phyloP scores from a whole-genome alignment of 2,113 vertebrate species.

The Crotophaga sulcirostris region DNA sequence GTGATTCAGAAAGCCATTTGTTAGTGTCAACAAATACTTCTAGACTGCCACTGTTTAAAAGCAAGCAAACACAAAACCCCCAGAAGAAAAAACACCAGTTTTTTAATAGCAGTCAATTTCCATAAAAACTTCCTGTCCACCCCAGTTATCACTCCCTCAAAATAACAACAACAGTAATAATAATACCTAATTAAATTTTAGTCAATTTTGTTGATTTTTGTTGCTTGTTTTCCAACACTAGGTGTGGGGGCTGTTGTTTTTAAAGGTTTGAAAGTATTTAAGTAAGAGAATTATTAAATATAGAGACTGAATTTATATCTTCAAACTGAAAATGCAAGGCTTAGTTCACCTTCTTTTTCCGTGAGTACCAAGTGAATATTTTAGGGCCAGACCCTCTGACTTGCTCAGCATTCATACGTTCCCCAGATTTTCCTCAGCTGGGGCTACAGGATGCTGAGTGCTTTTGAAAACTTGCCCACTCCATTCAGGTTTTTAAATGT shows the following conservation, averaged over 20 bases:
- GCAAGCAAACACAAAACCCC: not conserved
- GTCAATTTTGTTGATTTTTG: not conserved
- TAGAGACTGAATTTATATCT: not conserved
- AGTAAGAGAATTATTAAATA: not conserved
- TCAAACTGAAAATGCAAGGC: not conserved
- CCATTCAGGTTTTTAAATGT: not conserved
- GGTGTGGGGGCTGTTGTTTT: not conserved
- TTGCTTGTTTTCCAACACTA: not conserved
- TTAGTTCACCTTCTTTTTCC: not conserved
- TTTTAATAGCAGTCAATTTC: not conserved
- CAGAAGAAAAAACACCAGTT: not conserved
- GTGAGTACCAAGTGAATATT: not conserved
- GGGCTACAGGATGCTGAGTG: not conserved
- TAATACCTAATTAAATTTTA: not conserved
- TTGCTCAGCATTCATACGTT: accelerated
- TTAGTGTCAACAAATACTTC: not conserved
- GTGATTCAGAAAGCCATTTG: not conserved
- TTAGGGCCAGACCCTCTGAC: not conserved
- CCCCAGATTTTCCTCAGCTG: not conserved
- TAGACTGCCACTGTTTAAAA: not conserved
- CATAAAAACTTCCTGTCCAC: not conserved
- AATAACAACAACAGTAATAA: not conserved
- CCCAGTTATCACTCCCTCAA: not conserved
- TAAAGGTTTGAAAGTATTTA: not conserved
- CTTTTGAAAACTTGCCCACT: not conserved